A percentile compares a stretch with the other conserved stretches of the same genome.
phyloP scores from a whole-genome alignment of 1,140 invertebrate species.

The Nymphalis io region DNA sequence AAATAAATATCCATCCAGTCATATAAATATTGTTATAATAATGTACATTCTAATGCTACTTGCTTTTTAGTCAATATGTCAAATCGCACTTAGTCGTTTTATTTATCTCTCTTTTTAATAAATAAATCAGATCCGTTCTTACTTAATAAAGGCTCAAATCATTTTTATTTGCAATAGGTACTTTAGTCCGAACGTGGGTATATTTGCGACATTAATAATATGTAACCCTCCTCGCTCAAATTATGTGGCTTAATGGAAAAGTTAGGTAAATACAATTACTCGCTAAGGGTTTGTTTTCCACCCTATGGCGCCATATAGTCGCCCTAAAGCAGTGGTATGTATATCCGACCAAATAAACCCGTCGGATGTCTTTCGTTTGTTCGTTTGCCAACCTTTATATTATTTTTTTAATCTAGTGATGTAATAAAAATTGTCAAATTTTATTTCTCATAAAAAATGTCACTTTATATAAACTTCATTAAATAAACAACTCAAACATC shows the following conservation, averaged over 20 bases:
- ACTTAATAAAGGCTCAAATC: no score
- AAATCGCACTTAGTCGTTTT: no score
- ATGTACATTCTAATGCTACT: no score
- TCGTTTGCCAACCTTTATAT: slow-evolving; percentile 20
- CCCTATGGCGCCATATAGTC: slow-evolving; percentile 45
- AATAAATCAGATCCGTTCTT: no score
- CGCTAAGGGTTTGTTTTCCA: slow-evolving; percentile 43
- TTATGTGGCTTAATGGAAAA: slow-evolving; percentile 46
- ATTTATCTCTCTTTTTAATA: no score
- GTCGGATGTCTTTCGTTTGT: slow-evolving; percentile 34
- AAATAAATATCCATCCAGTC: no score
- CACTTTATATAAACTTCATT: background rate
- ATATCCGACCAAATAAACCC: slow-evolving; percentile 42
- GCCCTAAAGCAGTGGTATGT: slow-evolving; percentile 32
- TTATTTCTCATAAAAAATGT: background rate
- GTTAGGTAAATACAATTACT: slow-evolving; percentile 59
- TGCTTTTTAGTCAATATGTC: no score
- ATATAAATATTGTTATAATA: no score
- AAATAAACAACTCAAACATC: background rate
- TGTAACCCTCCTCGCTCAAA: slow-evolving; percentile 10
- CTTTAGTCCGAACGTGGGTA: background rate
- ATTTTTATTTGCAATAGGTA: background rate
- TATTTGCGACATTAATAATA: background rate
- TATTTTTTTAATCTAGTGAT: background rate
- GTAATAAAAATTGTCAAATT: background rate